Conservation (phyloP, 2,797 vertebrate species). For the Buceros bicornis region DNA sequence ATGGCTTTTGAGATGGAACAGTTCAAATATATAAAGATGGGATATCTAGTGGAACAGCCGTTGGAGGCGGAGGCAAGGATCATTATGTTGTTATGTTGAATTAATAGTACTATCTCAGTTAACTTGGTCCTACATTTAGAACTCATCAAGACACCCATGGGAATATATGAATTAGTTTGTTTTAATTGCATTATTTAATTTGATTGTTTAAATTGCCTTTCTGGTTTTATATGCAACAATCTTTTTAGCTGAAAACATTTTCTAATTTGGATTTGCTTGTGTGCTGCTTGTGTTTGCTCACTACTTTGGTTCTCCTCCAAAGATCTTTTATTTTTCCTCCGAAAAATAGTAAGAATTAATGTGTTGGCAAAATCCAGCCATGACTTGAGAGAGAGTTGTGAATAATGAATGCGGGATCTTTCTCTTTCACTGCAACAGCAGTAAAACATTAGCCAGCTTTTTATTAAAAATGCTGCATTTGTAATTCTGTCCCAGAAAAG, state of each 20-base stretch:
- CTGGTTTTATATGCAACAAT: neutral
- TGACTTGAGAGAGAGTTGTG: slow-evolving; percentile 25
- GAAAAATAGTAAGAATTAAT: slow-evolving; percentile 50
- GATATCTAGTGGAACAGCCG: neutral
- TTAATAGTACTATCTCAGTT: neutral
- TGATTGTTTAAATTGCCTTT: slow-evolving; percentile 47
- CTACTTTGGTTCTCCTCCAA: slow-evolving; percentile 47
- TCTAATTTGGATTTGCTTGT: neutral
- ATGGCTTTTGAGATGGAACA: neutral
- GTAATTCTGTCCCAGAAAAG: neutral
- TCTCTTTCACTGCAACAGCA: neutral
- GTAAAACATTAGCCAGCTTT: neutral
- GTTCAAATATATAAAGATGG: neutral
- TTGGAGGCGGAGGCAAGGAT: neutral
- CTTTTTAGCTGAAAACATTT: neutral
- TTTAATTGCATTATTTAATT: slow-evolving; percentile 65
- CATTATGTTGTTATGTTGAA: neutral
- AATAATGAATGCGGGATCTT: slow-evolving; percentile 49
- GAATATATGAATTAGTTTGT: slow-evolving; percentile 20
- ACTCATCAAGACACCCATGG: neutral
- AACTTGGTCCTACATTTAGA: neutral
- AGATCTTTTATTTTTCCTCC: neutral
- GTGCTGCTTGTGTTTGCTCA: neutral
- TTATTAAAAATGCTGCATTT: slow-evolving; percentile 22
- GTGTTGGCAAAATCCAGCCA: slow-evolving; percentile 36